Evolutionary conservation across 2,888 invertebrate genomes (phyloP).

Genomic region (Leptinotarsa haldemani): DNA sequence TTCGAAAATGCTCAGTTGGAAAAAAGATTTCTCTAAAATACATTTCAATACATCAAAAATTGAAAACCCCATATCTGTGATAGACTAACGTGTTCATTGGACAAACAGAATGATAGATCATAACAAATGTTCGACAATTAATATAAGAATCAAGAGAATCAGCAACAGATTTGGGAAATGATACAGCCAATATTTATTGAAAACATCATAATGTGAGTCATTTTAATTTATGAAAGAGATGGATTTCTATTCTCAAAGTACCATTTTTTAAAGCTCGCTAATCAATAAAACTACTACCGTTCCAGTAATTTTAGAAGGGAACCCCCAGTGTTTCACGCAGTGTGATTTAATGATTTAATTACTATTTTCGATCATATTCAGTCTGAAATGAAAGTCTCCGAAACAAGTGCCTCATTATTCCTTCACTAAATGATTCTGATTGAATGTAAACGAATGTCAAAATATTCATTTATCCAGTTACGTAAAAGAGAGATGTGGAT

Average conservation of each 20-base stretch:
- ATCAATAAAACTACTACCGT: not conserved
- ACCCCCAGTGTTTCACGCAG: not conserved
- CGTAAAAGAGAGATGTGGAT: conserved; percentile 7
- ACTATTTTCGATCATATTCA: not conserved
- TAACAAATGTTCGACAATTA: too few relatives aligned
- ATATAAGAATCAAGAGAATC: too few relatives aligned
- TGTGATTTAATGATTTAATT: not conserved
- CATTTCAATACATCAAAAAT: too few relatives aligned
- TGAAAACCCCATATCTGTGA: too few relatives aligned
- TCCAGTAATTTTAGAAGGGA: not conserved
- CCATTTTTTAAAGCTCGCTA: too few relatives aligned
- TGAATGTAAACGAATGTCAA: conserved; percentile 7
- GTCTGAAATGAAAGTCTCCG: not conserved
- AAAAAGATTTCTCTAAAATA: too few relatives aligned
- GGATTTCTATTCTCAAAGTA: conserved; percentile 14
- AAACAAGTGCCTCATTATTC: conserved; percentile 9
- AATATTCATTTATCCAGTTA: conserved; percentile 11
- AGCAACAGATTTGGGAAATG: too few relatives aligned
- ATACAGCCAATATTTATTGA: too few relatives aligned
- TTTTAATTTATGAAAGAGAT: not conserved
- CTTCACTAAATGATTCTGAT: not conserved
- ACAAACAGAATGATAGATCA: too few relatives aligned
- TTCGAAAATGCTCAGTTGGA: too few relatives aligned
- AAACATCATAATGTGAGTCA: too few relatives aligned
- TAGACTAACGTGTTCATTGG: too few relatives aligned